Evolutionary conservation across 2,113 vertebrate genomes (phyloP), one percentile per base, ranked within the genome.

Genomic region (Tamias sibiricus): DNA sequence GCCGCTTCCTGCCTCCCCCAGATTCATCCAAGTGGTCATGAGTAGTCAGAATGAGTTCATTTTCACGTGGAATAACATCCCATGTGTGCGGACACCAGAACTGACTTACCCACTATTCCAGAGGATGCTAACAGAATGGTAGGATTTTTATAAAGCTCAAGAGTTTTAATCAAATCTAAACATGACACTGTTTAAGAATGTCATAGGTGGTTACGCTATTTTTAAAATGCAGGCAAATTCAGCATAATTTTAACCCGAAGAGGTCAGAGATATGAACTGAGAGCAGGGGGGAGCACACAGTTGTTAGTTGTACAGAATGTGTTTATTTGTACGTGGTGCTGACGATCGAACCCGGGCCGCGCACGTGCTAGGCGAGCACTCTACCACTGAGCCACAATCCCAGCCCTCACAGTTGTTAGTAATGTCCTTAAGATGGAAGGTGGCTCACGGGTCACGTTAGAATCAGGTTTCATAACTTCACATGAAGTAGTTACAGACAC

Each of bases 211-310:
- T 37, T 87, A 44, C 79, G 49, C 62, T 52, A 77, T 59, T 79
- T 94, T 62, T 96, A 69, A 87, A 92, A 87, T 37, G 6, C 62
- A 88, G 82, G 52, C 54, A 40, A 71, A 64, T 82, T 54, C 77
- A 90, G 47, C 68, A 47, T 40, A 49, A 24, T 69, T 87, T 59
- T 94, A n/a, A 52, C 24, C 35, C 3, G 4, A 62, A 30, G 49
- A 40, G 35, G 62, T 49, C 5, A 5, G 26, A 76, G 64, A 49
- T 6, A 64, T 24, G 14, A 32, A 13, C 22, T 49, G 17, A 64
- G 49, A 22, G 28, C 35, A 47, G 32, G 66, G 9, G 44, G 17
- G 14, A 44, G 28, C 37, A 17, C 17, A 26, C 4, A 14, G 37
- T 66, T 49, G 68, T 42, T 40, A 52, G 19, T 12, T n/a, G n/a